phyloP scores from a whole-genome alignment of 2,113 vertebrate species.

The Menidia beryllina region DNA sequence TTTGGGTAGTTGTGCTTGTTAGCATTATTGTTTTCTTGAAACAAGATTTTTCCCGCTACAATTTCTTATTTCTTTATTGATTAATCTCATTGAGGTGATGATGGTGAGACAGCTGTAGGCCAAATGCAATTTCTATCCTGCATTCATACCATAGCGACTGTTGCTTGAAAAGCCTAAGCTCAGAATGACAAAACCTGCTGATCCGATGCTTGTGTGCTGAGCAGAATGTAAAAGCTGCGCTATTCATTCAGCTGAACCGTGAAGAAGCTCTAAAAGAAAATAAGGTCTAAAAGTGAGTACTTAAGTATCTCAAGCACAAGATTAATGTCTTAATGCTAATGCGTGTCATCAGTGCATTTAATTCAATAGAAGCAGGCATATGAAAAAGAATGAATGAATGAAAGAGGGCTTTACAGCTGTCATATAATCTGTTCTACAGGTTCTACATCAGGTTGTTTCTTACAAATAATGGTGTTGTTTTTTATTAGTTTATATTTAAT shows the following conservation, averaged over 20 bases:
- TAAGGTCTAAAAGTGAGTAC: neutral
- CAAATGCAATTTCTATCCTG: conserved; percentile 47
- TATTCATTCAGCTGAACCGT: conserved; percentile 44
- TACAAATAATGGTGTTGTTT: neutral
- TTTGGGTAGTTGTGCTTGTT: conserved; percentile 17
- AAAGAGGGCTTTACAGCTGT: neutral
- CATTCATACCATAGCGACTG: conserved; percentile 44
- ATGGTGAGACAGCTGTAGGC: conserved; percentile 28
- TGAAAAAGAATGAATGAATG: no score
- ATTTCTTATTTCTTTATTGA: no score
- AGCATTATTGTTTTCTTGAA: neutral
- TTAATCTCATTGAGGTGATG: conserved; percentile 29
- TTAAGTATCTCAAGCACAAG: neutral
- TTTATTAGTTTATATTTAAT: neutral
- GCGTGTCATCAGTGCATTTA: neutral
- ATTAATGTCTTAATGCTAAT: neutral
- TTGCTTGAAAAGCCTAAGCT: conserved; percentile 44
- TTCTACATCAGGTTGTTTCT: neutral
- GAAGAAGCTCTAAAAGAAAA: conserved; percentile 24
- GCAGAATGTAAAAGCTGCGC: conserved; percentile 34
- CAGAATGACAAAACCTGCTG: conserved; percentile 63
- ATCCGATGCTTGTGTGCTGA: conserved; percentile 34
- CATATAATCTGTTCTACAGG: neutral
- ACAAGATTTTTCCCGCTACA: conserved; percentile 21
- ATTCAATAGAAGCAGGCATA: neutral